These are phyloP conservation scores for Rhynchotus rufescens DNA, from an alignment of 2,797 vertebrate genomes.

Conservation along the genomic window DNA sequence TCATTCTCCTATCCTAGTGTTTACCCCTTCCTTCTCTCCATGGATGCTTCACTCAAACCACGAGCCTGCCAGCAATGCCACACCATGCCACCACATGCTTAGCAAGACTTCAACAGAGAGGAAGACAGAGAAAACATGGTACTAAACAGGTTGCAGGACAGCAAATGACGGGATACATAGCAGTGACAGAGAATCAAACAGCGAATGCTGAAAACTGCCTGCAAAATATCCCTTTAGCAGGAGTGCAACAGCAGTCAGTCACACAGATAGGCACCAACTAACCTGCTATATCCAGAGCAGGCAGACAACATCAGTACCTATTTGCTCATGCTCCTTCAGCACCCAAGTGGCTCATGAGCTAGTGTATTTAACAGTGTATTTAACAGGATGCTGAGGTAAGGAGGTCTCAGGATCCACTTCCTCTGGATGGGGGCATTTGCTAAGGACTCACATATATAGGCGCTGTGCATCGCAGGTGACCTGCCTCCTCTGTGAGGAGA, in stretches of 20 bases:
- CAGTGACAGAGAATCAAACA: not conserved
- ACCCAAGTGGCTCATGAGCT: not conserved
- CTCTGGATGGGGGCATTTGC: not conserved
- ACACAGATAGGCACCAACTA: not conserved
- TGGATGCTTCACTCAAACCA: accelerated
- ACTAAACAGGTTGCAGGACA: not conserved
- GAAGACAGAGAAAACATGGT: not conserved
- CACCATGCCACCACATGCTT: accelerated
- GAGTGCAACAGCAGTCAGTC: not conserved
- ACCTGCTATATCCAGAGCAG: not conserved
- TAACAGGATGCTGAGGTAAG: not conserved
- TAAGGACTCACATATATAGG: not conserved
- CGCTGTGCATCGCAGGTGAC: not conserved
- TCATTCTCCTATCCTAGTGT: not conserved
- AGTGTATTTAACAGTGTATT: not conserved
- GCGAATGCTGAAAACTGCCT: not conserved
- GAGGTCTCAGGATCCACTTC: not conserved
- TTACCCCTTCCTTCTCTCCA: not conserved
- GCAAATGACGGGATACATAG: not conserved
- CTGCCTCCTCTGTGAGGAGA: not conserved
- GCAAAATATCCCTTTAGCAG: not conserved
- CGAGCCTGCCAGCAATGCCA: not conserved
- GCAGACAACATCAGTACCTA: not conserved
- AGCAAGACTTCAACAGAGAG: accelerated
- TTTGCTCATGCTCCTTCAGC: not conserved